Evolutionary conservation across 2,797 vertebrate genomes (phyloP).

Genomic region (Poecile montanus): DNA sequence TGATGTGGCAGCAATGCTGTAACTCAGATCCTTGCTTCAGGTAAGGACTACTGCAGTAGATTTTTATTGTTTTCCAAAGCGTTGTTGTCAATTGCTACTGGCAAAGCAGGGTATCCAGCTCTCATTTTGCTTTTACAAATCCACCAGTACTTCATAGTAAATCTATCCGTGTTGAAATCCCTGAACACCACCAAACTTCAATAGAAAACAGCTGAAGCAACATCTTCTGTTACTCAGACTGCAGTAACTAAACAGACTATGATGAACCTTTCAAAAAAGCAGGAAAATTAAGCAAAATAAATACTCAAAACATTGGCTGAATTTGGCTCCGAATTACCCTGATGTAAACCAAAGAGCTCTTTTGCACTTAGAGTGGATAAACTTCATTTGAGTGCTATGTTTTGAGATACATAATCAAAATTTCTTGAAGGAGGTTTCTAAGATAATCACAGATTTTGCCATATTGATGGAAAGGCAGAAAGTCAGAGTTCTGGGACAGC

Average conservation of each 20-base stretch:
- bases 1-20: background rate
- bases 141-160: background rate
- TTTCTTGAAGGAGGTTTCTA: background rate
- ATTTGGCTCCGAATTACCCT: background rate
- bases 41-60: background rate
- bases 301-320: background rate
- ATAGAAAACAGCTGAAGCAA: background rate
- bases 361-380: background rate
- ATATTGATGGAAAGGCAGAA: background rate
- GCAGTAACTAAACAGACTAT: background rate
- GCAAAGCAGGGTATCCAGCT: background rate
- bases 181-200: background rate
- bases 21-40: background rate
- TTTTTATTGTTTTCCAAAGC: background rate
- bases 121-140: background rate
- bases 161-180: background rate
- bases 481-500: background rate
- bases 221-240: background rate
- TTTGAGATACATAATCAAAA: background rate
- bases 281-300: background rate
- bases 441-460: background rate
- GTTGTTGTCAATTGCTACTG: background rate
- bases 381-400: background rate
- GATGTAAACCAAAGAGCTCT: background rate
- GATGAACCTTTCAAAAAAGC: background rate